These are phyloP conservation scores for Dunckerocampus dactyliophorus DNA, from an alignment of 2,113 vertebrate genomes.

Conservation along the genomic window DNA sequence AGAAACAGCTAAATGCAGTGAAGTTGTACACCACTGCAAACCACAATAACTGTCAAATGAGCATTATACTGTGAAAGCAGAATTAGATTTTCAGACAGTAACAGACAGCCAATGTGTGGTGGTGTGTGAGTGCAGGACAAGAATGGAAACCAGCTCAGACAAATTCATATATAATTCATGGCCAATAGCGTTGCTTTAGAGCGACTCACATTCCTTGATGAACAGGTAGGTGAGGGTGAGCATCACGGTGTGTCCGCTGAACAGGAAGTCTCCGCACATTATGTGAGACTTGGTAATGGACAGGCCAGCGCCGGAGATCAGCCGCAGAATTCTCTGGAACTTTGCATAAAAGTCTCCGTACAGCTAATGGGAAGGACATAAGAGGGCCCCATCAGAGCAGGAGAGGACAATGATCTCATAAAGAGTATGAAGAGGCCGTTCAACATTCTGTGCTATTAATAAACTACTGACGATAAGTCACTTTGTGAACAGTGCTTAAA, in stretches of 20 bases:
- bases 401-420: not conserved
- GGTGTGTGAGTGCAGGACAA: too few relatives aligned
- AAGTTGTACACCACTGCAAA: too few relatives aligned
- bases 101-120: not conserved
- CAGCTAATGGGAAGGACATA: slow-evolving; percentile 70
- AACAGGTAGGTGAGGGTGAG: slow-evolving; percentile 94
- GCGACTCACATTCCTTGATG: slow-evolving; percentile 95
- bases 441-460: too few relatives aligned
- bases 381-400: not conserved
- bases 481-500: too few relatives aligned
- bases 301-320: slow-evolving; percentile 91
- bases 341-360: slow-evolving; percentile 91
- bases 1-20: too few relatives aligned
- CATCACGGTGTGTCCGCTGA: slow-evolving; percentile 93
- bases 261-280: slow-evolving; percentile 94
- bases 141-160: too few relatives aligned
- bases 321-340: slow-evolving; percentile 82
- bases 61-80: too few relatives aligned
- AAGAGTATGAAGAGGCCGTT: not conserved
- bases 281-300: slow-evolving; percentile 94
- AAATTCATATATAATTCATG: too few relatives aligned
- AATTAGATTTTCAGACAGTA: too few relatives aligned
- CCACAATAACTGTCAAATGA: too few relatives aligned
- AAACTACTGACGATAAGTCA: too few relatives aligned
- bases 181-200: too few relatives aligned